Conservation (phyloP, 1,140 invertebrate species). For the Drosophila truncata region DNA sequence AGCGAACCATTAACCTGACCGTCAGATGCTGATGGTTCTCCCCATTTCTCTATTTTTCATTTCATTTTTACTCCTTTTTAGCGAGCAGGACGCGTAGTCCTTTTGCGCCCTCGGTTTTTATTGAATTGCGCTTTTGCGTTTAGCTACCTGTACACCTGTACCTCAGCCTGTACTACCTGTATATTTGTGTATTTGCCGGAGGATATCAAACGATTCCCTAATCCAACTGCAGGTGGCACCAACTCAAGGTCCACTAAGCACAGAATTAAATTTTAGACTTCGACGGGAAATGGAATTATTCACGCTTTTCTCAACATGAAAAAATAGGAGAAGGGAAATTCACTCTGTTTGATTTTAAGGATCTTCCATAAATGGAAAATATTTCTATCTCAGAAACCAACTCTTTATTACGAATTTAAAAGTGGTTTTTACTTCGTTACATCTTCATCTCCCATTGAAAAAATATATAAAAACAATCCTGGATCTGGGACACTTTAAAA, state of each 20-base stretch:
- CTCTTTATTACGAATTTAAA: not conserved
- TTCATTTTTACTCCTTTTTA: constrained; percentile 20
- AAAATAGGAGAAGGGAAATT: not conserved
- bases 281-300: constrained; percentile 47
- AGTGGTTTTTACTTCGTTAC: not conserved
- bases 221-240: constrained; percentile 16
- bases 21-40: constrained; percentile 55
- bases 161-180: not conserved
- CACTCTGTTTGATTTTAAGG: no score
- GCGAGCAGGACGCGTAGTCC: constrained; percentile 25
- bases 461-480: not conserved
- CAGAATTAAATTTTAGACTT: constrained; percentile 60
- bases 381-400: not conserved
- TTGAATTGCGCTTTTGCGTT: constrained; percentile 49
- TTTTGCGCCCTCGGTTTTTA: constrained; percentile 35
- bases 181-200: constrained; percentile 10
- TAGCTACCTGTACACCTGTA: constrained; percentile 13
- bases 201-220: constrained; percentile 23
- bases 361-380: no score
- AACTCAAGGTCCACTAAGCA: constrained; percentile 44
- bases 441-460: not conserved
- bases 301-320: constrained; percentile 4
- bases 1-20: constrained; percentile 72
- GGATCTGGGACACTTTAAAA: constrained; percentile 7
- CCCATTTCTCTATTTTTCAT: not conserved